Evolutionary conservation across 2,113 vertebrate species (phyloP).

Genomic region (Phycodurus eques): DNA sequence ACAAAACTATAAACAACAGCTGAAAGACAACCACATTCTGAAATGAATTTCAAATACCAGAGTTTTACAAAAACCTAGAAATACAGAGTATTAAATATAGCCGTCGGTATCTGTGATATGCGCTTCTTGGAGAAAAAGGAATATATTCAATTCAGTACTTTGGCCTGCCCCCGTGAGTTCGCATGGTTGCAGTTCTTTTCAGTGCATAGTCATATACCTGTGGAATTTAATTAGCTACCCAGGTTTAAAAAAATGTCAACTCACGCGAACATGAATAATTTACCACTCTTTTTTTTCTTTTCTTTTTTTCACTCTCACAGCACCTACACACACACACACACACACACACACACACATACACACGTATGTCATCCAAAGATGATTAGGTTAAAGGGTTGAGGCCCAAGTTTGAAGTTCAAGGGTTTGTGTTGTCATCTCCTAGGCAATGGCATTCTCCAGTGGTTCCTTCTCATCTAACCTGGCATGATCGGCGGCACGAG

Average conservation of each 20-base stretch:
- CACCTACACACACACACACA: constrained; percentile 26
- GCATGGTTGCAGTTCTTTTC: constrained; percentile 44
- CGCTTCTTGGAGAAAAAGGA: constrained; percentile 47
- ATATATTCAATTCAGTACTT: constrained; percentile 50
- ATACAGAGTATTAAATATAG: constrained; percentile 63
- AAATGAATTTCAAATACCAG: constrained; percentile 43
- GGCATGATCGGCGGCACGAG: constrained; percentile 44
- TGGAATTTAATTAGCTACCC: constrained; percentile 53
- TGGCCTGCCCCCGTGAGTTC: constrained; percentile 50
- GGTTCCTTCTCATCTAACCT: constrained; percentile 74
- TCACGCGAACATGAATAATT: constrained; percentile 28
- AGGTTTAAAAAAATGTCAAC: constrained; percentile 37
- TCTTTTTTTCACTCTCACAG: constrained; percentile 8
- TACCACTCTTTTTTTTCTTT: neutral
- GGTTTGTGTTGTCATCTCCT: constrained; percentile 41
- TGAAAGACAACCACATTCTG: constrained; percentile 40
- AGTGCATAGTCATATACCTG: constrained; percentile 70
- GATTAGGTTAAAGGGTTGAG: constrained; percentile 61
- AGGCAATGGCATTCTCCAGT: constrained; percentile 75
- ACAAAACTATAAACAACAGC: constrained; percentile 38
- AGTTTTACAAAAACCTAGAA: constrained; percentile 53
- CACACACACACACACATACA: constrained; percentile 28
- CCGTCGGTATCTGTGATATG: constrained; percentile 46
- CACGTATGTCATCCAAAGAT: constrained; percentile 8
- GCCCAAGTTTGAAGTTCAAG: constrained; percentile 34